A percentile compares a stretch with the other conserved stretches of the same genome.
phyloP scores from a whole-genome alignment of 1,140 invertebrate species.

The Phortica variegata region DNA sequence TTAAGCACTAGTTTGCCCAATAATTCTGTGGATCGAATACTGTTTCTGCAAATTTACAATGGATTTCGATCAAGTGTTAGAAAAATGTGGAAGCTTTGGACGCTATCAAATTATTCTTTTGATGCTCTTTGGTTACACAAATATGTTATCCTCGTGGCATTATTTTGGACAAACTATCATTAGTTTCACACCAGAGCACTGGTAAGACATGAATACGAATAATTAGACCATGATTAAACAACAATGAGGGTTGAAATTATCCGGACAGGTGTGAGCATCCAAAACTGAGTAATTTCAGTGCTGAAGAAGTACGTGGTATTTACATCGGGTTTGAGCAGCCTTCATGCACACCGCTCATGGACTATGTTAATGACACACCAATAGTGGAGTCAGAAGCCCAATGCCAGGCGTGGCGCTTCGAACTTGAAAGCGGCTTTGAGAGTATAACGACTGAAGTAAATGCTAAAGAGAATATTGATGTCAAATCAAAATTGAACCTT shows the following conservation, averaged over 20 bases:
- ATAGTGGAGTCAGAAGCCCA: conserved; percentile 19
- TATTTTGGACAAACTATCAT: conserved; percentile 64
- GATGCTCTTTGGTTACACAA: conserved; percentile 61
- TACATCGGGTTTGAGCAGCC: conserved; percentile 5
- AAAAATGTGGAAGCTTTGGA: conserved; percentile 64
- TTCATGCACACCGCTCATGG: conserved; percentile 10
- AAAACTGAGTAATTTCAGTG: conserved; percentile 6
- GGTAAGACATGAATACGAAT: conserved; percentile 28
- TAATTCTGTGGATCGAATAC: no score
- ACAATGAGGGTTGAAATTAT: no score
- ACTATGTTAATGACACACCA: background rate
- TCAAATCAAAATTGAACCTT: conserved; percentile 30
- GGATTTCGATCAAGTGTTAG: conserved; percentile 63
- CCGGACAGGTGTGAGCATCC: conserved; percentile 18
- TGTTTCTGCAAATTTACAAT: conserved; percentile 30
- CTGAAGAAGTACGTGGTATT: conserved; percentile 5
- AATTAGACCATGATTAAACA: background rate
- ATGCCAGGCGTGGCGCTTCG: conserved; percentile 57
- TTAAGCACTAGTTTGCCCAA: no score
- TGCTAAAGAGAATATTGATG: no score
- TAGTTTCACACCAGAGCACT: conserved; percentile 58
- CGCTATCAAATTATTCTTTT: conserved; percentile 63
- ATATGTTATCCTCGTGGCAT: conserved; percentile 60
- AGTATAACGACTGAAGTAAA: conserved; percentile 62
- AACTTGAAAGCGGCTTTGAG: conserved; percentile 56